Evolutionary conservation across 2,888 invertebrate genomes (phyloP), one percentile per base, ranked within the genome.

Genomic region (Blomia tropicalis): DNA sequence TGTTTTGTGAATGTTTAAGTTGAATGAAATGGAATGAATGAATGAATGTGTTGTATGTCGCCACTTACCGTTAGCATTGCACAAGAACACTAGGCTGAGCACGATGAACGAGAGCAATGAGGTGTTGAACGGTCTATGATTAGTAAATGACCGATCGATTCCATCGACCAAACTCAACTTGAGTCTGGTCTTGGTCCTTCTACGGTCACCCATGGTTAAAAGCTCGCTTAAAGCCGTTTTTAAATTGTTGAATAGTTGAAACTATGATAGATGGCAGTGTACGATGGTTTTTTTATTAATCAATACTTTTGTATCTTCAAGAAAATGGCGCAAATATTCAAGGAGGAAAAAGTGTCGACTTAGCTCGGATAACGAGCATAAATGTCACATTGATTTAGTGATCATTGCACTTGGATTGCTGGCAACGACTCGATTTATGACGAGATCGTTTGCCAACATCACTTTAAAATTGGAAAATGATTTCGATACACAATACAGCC

Each of bases 61-160:
- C 36, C 36, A 36, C 36, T 36, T 36, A 36, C 51, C 51, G 51
- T 47, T 47, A 11, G 51, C 51, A 47, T 47, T 47, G 51, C 51
- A 47, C 51, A 47, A 47, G 11, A 47, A n/a, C 51, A 47, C 5
- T 47, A 47, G 23, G 51, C 51, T 19, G 51, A 47, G 7, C 51
- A n/a, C 7, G 51, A 27, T 47, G 51, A 22, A 17, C 36, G 36
- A 47, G 7, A 19, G 51, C 22, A 47, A 19, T 47, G 51, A 47
- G 51, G 51, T 47, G 51, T 7, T 47, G 51, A 47, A n/a, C 51
- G 51, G 51, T 47, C 7, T n/a, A n/a, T n/a, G n/a, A n/a, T n/a
- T n/a, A n/a, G n/a, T n/a, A n/a, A n/a, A n/a, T n/a, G n/a, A n/a
- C n/a, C n/a, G n/a, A n/a, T n/a, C n/a, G n/a, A n/a, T n/a, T n/a